Conservation (phyloP, 2,113 vertebrate species). For the Edolisoma coerulescens region DNA sequence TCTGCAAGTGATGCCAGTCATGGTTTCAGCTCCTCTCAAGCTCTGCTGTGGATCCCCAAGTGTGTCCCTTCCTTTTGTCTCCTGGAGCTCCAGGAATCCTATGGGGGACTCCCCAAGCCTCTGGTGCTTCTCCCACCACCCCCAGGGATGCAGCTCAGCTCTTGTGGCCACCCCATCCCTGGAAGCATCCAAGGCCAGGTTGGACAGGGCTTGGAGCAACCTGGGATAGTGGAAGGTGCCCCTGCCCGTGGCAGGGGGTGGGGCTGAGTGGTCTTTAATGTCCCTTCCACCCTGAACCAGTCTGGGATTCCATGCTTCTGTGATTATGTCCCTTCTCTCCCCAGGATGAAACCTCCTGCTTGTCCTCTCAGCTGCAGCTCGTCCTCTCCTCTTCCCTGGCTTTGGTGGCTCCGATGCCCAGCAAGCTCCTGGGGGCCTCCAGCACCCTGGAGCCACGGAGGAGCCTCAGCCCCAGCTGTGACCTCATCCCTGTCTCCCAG, state of each 20-base stretch:
- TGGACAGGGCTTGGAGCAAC: rapidly evolving
- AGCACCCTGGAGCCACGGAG: rapidly evolving
- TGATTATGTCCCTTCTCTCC: background rate
- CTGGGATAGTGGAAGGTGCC: background rate
- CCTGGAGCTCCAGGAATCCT: background rate
- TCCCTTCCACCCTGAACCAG: background rate
- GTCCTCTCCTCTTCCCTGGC: background rate
- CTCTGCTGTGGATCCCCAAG: background rate
- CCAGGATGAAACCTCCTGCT: background rate
- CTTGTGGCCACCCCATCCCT: background rate
- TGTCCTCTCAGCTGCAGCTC: background rate
- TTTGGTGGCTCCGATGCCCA: background rate
- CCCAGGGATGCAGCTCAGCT: background rate
- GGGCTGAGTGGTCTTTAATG: background rate
- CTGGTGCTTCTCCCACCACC: background rate
- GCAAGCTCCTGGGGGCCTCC: background rate
- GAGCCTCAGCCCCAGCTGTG: background rate
- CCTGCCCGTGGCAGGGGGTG: background rate
- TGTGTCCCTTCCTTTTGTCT: background rate
- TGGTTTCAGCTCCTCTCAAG: background rate
- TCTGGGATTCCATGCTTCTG: background rate
- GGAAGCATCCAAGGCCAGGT: background rate
- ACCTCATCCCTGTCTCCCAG: background rate
- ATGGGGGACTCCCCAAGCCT: background rate
- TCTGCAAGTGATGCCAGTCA: background rate